phyloP scores from a whole-genome alignment of 2,113 vertebrate species.

The Podarcis muralis region DNA sequence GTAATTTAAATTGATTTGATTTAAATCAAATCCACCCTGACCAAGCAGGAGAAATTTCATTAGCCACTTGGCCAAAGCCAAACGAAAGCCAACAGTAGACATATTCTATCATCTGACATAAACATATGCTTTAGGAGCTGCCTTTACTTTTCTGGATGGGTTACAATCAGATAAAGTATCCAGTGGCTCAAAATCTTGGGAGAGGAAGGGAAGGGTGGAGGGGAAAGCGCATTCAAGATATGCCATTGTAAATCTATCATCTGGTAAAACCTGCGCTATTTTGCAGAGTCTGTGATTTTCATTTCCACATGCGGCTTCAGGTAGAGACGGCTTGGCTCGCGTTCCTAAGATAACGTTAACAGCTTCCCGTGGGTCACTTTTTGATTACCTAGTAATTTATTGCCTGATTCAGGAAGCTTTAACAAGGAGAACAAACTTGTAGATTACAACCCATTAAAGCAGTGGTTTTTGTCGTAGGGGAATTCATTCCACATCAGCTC shows the following conservation, averaged over 20 bases:
- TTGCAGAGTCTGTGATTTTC: constrained; percentile 66
- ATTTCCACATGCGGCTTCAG: constrained; percentile 63
- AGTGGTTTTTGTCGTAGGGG: background rate
- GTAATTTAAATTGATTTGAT: too few relatives aligned
- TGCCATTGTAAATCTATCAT: constrained; percentile 65
- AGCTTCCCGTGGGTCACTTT: constrained; percentile 55
- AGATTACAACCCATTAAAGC: constrained; percentile 48
- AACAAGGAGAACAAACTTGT: constrained; percentile 51
- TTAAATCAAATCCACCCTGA: too few relatives aligned
- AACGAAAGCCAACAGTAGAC: constrained; percentile 38
- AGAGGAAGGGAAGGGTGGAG: background rate
- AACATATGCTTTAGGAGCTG: constrained; percentile 42
- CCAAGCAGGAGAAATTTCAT: constrained; percentile 47
- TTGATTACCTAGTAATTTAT: constrained; percentile 65
- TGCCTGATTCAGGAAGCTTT: constrained; percentile 64
- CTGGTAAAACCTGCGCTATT: constrained; percentile 54
- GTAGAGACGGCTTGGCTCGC: constrained; percentile 64
- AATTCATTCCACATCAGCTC: background rate
- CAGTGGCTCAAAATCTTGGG: constrained; percentile 55
- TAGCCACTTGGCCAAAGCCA: constrained; percentile 47
- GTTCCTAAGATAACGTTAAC: constrained; percentile 52
- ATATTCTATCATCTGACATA: constrained; percentile 51
- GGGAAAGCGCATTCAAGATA: constrained; percentile 53
- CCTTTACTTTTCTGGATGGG: constrained; percentile 67
- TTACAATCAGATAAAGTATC: constrained; percentile 72